Base-by-base conservation (phyloP, 2,113 vertebrate genomes). In the Synodontis membranacea region DNA sequence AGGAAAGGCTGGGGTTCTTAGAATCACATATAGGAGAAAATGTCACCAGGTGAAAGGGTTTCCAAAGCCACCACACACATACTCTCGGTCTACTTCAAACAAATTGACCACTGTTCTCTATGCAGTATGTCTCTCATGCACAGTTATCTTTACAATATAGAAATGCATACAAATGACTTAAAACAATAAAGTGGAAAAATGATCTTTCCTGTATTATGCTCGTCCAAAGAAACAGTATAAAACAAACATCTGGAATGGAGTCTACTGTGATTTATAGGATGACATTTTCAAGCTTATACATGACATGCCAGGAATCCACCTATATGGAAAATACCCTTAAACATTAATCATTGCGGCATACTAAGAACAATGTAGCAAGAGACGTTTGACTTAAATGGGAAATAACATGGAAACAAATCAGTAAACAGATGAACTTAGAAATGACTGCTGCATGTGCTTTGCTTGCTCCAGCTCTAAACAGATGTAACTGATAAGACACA, bases 121-220 rank as follows among this genome's bases (percentile, higher is more conserved):
- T 46, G 23, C 84, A 86, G 37, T 78, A 78, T 81, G 62, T 85
- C 76, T 60, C 83, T 42, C 80, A 78, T 70, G 46, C 80, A 84
- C 23, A 90, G 52, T 23, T 79, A 82, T 80, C 52, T 83, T 42
- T 88, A 80, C 72, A 62, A 70, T 56, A 79, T 81, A 88, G 46
- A 90, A 72, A 90, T 85, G 39, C 72, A 83, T 62, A 74, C 44
- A 84, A 28, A 6, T 60, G 10, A 76, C 15, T 60, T 58, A 85
- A 74, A 80, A 58, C n/a, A 25, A 34, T 39, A 83, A 83, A 84
- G 83, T 78, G 80, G 39, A 84, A 78, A 90, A 84, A 44, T 25
- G 86, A 79, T 89, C 80, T 62, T 84, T 83, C 75, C 37, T 80
- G 52, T 88, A 74, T 88, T 86, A 74, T 88, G 89, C 89, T 89